Base-by-base conservation (phyloP, 1,140 invertebrate genomes). In the Trachymyrmex septentrionalis region DNA sequence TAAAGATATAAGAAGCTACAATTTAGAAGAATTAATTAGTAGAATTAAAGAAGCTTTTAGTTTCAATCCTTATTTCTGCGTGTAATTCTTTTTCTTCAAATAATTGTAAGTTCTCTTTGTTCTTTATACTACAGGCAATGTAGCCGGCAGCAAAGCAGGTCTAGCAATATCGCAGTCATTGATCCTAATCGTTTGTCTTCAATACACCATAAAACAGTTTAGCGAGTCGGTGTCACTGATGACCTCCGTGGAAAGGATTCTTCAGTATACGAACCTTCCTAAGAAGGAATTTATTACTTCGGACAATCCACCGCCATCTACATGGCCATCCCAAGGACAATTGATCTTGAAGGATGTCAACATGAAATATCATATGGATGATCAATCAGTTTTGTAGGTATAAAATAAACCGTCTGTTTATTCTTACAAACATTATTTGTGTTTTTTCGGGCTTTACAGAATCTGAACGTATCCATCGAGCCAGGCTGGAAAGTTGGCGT, bases 231-330 rank as follows among this genome's bases (percentile, higher is more conserved):
- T n/a, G 88, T 97, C 97, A 80, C 96, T 98, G 92, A 97, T 99
- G 96, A 98, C 98, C 0, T 97, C 97, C 48, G 97, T 98, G 0
- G 97, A 98, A 94, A 96, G 97, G 88, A 96, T 98, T 10, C 86
- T 98, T 10, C 96, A 98, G 88, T 98, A 98, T 91, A 97, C 96
- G 0, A 95, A 96, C 67, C 92, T 98, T 3, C 91, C n/a, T n/a
- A n/a, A n/a, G n/a, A n/a, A n/a, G n/a, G n/a, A n/a, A n/a, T n/a
- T n/a, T n/a, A n/a, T n/a, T n/a, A n/a, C n/a, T n/a, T n/a, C n/a
- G n/a, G n/a, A n/a, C n/a, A n/a, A n/a, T n/a, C n/a, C 93, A 21
- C 93, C 95, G 0, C 92, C 96, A 1, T 19, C 77, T 0, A 88
- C 92, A 16, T 96, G 96, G 96, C n/a, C n/a, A n/a, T n/a, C n/a